These are phyloP conservation scores for Mimachlamys varia DNA, from an alignment of 2,888 invertebrate species.

Conservation along the genomic window DNA sequence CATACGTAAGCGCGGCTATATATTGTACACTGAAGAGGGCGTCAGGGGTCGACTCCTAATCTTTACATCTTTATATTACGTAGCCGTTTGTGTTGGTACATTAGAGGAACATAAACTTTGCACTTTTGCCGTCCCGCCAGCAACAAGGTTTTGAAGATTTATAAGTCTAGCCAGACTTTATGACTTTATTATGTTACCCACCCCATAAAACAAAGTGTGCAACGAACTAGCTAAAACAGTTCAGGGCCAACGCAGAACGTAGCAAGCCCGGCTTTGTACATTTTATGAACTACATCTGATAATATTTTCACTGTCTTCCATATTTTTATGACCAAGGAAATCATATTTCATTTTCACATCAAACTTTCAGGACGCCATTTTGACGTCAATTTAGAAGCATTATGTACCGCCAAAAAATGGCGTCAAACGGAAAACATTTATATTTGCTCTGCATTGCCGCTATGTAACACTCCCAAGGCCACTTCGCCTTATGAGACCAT, in stretches of 20 bases:
- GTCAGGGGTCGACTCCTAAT: slow-evolving; percentile 3
- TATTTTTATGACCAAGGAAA: no score
- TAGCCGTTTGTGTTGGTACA: neutral
- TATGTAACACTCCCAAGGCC: no score
- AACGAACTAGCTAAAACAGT: neutral
- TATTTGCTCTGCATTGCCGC: no score
- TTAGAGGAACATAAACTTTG: neutral
- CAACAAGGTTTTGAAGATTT: neutral
- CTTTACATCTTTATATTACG: neutral
- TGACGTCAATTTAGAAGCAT: no score
- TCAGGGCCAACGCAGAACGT: neutral
- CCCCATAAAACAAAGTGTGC: neutral
- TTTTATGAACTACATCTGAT: no score
- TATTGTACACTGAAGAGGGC: neutral
- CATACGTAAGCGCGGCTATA: neutral
- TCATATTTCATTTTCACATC: no score
- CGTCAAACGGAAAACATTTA: no score
- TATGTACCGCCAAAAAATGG: no score
- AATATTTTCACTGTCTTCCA: no score
- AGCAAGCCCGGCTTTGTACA: neutral
- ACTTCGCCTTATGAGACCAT: no score
- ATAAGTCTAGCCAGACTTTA: neutral
- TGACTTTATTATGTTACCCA: neutral
- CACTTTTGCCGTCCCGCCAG: neutral
- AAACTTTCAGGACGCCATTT: no score